Percentiles rank a stretch among this genome's conserved stretches.
phyloP scores from a whole-genome alignment of 1,140 invertebrate genomes.

The Drosophila fuyamai region DNA sequence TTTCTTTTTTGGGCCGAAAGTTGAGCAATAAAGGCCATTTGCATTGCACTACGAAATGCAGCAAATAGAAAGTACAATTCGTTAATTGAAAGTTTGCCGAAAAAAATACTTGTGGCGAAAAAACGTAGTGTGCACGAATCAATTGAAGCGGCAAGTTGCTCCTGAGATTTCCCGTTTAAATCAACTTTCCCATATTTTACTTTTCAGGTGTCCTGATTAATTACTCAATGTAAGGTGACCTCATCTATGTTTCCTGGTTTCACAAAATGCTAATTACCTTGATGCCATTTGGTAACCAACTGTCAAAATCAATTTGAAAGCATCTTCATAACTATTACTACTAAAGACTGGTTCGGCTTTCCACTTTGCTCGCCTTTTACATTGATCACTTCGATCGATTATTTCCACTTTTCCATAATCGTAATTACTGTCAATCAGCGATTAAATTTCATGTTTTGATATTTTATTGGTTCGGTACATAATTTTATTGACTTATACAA shows the following conservation, averaged over 20 bases:
- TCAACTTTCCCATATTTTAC: slow-evolving; percentile 35
- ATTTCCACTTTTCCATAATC: slow-evolving; percentile 39
- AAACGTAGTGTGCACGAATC: slow-evolving; percentile 25
- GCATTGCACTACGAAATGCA: slow-evolving; percentile 58
- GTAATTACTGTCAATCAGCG: slow-evolving; percentile 42
- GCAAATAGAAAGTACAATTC: slow-evolving; percentile 79
- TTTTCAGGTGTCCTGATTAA: slow-evolving; percentile 19
- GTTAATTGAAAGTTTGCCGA: slow-evolving; percentile 75
- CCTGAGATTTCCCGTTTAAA: slow-evolving; percentile 36
- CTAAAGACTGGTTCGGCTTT: slow-evolving; percentile 21
- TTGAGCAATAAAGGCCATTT: slow-evolving; percentile 77
- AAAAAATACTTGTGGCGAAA: slow-evolving; percentile 13
- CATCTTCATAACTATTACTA: slow-evolving; percentile 67
- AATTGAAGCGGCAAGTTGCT: slow-evolving; percentile 46
- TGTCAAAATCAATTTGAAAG: slow-evolving; percentile 74
- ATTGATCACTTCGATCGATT: slow-evolving; percentile 19
- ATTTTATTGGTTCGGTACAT: slow-evolving; percentile 23
- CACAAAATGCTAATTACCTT: slow-evolving; percentile 45
- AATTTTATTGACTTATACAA: slow-evolving; percentile 9
- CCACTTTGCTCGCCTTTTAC: slow-evolving; percentile 13
- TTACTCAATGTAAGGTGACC: slow-evolving; percentile 17
- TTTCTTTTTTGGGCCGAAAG: slow-evolving; percentile 55
- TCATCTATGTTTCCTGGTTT: not conserved
- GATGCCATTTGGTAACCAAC: slow-evolving; percentile 58
- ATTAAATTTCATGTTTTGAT: slow-evolving; percentile 36